Evolutionary conservation across 1,140 invertebrate genomes (phyloP).

Genomic region (Tetramorium alpestre): DNA sequence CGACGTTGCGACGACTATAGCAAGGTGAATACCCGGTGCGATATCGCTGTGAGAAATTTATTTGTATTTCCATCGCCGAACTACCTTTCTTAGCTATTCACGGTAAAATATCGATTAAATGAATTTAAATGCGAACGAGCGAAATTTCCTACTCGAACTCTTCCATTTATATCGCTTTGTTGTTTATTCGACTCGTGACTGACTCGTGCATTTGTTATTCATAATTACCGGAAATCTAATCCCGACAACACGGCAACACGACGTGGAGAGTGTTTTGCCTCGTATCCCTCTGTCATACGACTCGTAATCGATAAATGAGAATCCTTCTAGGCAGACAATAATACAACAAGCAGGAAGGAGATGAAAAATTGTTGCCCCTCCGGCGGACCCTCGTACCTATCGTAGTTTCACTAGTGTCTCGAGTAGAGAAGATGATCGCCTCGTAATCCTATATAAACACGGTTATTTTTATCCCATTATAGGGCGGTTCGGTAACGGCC

Average conservation of each 20-base stretch:
- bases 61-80: neutral
- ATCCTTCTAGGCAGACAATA: conserved; percentile 30
- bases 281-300: conserved; percentile 4
- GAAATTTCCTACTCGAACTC: neutral
- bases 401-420: conserved; percentile 3
- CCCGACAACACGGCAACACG: neutral
- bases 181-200: neutral
- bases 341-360: neutral
- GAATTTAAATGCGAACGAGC: neutral
- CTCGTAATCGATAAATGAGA: conserved; percentile 56
- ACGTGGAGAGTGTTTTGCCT: neutral
- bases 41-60: conserved; percentile 5
- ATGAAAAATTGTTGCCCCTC: conserved; percentile 56
- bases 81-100: neutral
- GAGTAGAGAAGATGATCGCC: conserved; percentile 67
- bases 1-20: neutral
- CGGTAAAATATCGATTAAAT: conserved; percentile 25
- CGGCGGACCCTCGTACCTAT: neutral
- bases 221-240: conserved; percentile 35
- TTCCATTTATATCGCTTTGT: neutral
- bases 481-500: conserved; percentile 70
- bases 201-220: conserved; percentile 8
- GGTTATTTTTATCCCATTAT: conserved; percentile 79
- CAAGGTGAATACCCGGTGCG: conserved; percentile 2
- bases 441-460: conserved; percentile 78